phyloP scores from a whole-genome alignment of 2,888 invertebrate genomes.

The Trichopoda pennipes region DNA sequence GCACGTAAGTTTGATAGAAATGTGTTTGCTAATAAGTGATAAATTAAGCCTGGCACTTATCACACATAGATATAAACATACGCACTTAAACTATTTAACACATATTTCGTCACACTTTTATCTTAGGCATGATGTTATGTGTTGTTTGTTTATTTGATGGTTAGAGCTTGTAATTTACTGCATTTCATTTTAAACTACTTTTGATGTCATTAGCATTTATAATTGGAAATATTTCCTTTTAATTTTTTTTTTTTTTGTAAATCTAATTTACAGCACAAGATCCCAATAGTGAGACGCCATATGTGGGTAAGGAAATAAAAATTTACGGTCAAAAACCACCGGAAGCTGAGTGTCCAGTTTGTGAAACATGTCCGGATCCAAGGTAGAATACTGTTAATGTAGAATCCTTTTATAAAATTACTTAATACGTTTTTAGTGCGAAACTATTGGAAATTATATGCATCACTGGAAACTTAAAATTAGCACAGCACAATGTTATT shows the following conservation, averaged over 20 bases:
- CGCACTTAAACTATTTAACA: background rate
- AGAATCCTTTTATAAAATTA: no score
- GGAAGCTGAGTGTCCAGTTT: slow-evolving; percentile 84
- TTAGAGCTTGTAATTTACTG: background rate
- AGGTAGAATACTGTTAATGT: slow-evolving; percentile 73
- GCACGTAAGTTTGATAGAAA: slow-evolving; percentile 82
- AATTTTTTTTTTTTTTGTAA: slow-evolving; percentile 4
- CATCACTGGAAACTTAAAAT: no score
- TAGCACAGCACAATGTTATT: background rate
- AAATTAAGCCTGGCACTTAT: slow-evolving; percentile 4
- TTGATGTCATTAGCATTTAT: slow-evolving; percentile 14
- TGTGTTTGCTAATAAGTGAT: slow-evolving; percentile 29
- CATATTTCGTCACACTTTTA: background rate
- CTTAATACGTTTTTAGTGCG: no score
- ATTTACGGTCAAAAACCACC: slow-evolving; percentile 85
- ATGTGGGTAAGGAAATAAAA: slow-evolving; percentile 80
- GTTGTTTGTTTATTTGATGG: background rate
- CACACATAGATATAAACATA: background rate
- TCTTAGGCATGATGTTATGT: background rate
- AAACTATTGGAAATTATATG: no score
- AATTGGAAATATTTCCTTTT: slow-evolving; percentile 1
- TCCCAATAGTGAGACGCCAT: slow-evolving; percentile 82
- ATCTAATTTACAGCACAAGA: slow-evolving; percentile 79
- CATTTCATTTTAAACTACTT: slow-evolving; percentile 15
- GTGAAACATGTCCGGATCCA: slow-evolving; percentile 84